phyloP scores from a whole-genome alignment of 2,888 invertebrate genomes.

The Dusona sp. region DNA sequence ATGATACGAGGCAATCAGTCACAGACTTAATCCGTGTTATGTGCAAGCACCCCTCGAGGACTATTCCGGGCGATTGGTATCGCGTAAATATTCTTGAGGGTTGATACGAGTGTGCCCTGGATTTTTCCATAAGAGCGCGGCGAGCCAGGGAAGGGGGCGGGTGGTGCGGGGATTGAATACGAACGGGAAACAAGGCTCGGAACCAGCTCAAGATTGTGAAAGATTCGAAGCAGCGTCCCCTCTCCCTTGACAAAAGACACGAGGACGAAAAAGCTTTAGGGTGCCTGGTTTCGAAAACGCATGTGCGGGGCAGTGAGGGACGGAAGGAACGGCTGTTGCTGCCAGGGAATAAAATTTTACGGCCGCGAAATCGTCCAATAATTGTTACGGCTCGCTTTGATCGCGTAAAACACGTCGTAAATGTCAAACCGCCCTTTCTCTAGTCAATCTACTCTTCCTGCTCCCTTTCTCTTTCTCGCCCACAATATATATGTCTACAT shows the following conservation, averaged over 20 bases:
- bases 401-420: conserved; percentile 85
- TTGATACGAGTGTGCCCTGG: conserved; percentile 9
- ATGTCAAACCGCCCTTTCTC: conserved; percentile 76
- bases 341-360: conserved; percentile 83
- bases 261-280: conserved; percentile 31
- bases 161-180: conserved; percentile 41
- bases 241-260: not conserved
- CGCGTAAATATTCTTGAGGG: conserved; percentile 68
- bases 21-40: conserved; percentile 59
- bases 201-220: conserved; percentile 17
- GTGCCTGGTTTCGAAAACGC: conserved; percentile 46
- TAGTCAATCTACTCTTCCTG: conserved; percentile 40
- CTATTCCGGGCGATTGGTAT: conserved; percentile 70
- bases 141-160: not conserved
- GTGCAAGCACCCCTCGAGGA: conserved; percentile 66
- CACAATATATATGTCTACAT: conserved; percentile 7
- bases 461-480: not conserved
- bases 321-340: conserved; percentile 72
- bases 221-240: conserved; percentile 21
- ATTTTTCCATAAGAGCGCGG: conserved; percentile 18
- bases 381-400: conserved; percentile 84
- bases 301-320: conserved; percentile 56
- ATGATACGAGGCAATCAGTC: conserved; percentile 45
- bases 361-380: conserved; percentile 84
- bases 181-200: not conserved